Evolutionary conservation across 2,113 vertebrate genomes (phyloP).

Genomic region (Cnemophilus loriae): DNA sequence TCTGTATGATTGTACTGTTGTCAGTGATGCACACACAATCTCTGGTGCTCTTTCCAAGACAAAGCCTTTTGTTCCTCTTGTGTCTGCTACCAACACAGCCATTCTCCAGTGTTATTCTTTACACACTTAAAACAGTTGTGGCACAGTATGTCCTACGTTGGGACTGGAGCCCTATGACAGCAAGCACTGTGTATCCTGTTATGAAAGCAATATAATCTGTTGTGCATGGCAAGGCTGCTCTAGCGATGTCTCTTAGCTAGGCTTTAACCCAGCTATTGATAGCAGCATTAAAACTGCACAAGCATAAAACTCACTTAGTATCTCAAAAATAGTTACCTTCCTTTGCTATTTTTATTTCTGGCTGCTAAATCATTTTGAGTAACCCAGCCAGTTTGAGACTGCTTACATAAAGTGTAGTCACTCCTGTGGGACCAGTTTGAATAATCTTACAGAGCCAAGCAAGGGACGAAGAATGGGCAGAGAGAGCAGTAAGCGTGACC

Average conservation of each 20-base stretch:
- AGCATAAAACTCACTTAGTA: background rate
- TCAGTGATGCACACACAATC: background rate
- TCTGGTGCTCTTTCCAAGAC: background rate
- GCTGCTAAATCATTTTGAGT: background rate
- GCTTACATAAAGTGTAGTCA: background rate
- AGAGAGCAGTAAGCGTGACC: background rate
- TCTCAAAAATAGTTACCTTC: background rate
- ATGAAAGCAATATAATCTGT: background rate
- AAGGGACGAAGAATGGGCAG: rapidly evolving
- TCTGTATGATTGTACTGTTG: background rate
- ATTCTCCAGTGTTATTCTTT: background rate
- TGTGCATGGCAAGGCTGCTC: background rate
- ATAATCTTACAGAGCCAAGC: background rate
- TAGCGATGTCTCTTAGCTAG: background rate
- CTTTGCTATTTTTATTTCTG: background rate
- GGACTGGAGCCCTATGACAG: background rate
- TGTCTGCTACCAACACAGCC: background rate
- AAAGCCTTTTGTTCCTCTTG: background rate
- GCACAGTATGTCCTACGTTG: background rate
- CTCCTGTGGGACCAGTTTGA: background rate
- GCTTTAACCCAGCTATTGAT: background rate
- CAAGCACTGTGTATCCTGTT: background rate
- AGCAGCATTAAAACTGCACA: background rate
- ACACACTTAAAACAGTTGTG: background rate
- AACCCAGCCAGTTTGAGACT: background rate